Evolutionary conservation across 2,113 vertebrate genomes (phyloP).

Genomic region (Chloropsis hardwickii): DNA sequence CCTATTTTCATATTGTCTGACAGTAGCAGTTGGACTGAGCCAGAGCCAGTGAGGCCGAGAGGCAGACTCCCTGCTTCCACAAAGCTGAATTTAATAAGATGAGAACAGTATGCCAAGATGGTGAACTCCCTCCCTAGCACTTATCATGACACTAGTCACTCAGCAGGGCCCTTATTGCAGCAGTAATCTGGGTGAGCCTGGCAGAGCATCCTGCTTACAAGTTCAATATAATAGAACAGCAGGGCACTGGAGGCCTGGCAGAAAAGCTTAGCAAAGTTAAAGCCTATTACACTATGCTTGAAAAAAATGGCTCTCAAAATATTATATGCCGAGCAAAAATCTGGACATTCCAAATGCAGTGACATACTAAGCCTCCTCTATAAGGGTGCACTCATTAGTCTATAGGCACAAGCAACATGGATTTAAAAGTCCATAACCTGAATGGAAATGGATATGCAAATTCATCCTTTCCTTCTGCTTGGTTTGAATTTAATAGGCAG

Average conservation of each 20-base stretch:
- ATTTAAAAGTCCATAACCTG: slow-evolving; percentile 70
- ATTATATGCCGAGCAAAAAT: slow-evolving; percentile 70
- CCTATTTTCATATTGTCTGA: slow-evolving; percentile 88
- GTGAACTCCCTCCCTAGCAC: slow-evolving; percentile 84
- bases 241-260: slow-evolving; percentile 90
- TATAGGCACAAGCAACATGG: slow-evolving; percentile 37
- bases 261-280: slow-evolving; percentile 98
- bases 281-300: slow-evolving; percentile 90
- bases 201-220: slow-evolving; percentile 86
- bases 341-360: slow-evolving; percentile 82
- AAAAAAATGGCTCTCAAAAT: slow-evolving; percentile 78
- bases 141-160: slow-evolving; percentile 88
- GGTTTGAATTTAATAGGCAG: slow-evolving; percentile 53
- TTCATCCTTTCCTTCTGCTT: slow-evolving; percentile 50
- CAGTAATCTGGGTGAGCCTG: slow-evolving; percentile 91
- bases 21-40: slow-evolving; percentile 85
- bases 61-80: slow-evolving; percentile 82
- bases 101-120: slow-evolving; percentile 91
- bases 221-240: slow-evolving; percentile 96
- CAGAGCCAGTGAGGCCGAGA: slow-evolving; percentile 83
- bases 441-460: slow-evolving; percentile 74
- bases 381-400: slow-evolving; percentile 65
- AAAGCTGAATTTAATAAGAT: slow-evolving; percentile 95
- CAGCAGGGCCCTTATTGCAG: slow-evolving; percentile 92
- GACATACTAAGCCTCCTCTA: slow-evolving; percentile 64